Conservation (phyloP, 92 coral and sea anemone species). For the Zoanthus sociatus region DNA sequence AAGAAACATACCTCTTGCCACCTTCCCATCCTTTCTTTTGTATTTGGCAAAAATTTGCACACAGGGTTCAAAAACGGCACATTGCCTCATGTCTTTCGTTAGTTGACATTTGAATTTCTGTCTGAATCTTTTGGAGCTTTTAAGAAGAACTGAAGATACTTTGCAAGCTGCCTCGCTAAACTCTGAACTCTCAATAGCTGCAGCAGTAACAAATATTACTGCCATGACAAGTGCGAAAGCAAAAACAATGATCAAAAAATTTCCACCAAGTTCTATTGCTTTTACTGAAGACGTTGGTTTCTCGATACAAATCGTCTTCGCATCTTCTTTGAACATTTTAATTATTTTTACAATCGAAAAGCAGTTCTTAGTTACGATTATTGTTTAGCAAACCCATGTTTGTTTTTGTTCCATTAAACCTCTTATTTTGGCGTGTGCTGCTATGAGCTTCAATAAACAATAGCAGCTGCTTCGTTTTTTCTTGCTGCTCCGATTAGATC, state of each 20-base stretch:
- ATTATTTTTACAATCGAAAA: too few relatives aligned
- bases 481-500: too few relatives aligned
- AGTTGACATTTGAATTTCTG: conserved; percentile 6
- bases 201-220: not conserved
- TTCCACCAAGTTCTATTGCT: not conserved
- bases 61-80: conserved; percentile 20
- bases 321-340: not conserved
- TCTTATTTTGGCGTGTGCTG: too few relatives aligned
- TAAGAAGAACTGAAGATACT: conserved; percentile 2
- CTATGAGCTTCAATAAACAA: too few relatives aligned
- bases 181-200: conserved; percentile 28
- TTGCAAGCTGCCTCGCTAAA: conserved; percentile 12
- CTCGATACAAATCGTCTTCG: not conserved
- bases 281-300: not conserved
- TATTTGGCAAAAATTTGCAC: conserved; percentile 37
- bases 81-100: conserved; percentile 8
- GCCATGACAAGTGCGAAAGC: conserved; percentile 1
- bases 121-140: conserved; percentile 7
- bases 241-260: conserved; percentile 20
- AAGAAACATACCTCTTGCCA: conserved; percentile 17
- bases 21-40: conserved; percentile 15
- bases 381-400: not conserved
- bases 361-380: not conserved
- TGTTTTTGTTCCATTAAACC: not conserved
- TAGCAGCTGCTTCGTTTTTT: too few relatives aligned